Conservation (phyloP, 2,113 vertebrate species). For the Odocoileus hemionus region DNA sequence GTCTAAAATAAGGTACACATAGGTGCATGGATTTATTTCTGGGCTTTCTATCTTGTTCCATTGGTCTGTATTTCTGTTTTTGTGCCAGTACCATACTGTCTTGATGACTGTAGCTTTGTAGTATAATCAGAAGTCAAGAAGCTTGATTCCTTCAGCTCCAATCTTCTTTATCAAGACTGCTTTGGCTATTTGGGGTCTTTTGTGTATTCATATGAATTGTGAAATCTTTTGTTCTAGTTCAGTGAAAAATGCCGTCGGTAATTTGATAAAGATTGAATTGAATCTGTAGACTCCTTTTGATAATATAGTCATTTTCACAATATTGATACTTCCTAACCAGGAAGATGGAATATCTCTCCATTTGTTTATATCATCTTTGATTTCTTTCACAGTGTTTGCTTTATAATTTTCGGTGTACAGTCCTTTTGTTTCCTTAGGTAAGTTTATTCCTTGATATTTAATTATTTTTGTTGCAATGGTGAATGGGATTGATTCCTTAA, state of each 20-base stretch:
- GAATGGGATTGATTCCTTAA: not conserved
- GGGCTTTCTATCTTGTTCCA: not conserved
- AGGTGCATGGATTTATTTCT: not conserved
- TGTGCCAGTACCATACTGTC: not conserved
- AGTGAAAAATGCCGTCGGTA: not conserved
- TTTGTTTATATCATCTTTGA: not conserved
- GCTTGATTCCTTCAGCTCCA: not conserved
- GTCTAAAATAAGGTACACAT: not conserved
- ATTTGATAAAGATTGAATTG: fast-evolving
- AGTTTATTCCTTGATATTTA: not conserved
- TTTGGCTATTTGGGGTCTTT: not conserved
- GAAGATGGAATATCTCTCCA: not conserved
- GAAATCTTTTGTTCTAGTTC: not conserved
- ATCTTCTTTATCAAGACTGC: not conserved
- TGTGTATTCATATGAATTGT: not conserved
- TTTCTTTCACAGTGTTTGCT: not conserved
- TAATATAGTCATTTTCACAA: not conserved
- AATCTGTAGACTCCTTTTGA: not conserved
- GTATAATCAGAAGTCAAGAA: not conserved
- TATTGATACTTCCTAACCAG: not conserved
- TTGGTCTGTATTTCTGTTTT: not conserved
- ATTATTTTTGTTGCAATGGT: not conserved
- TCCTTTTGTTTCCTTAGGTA: not conserved
- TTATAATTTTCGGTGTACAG: not conserved
- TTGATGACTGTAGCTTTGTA: not conserved